phyloP scores from a whole-genome alignment of 2,888 invertebrate species.

The Colostygia pectinataria region DNA sequence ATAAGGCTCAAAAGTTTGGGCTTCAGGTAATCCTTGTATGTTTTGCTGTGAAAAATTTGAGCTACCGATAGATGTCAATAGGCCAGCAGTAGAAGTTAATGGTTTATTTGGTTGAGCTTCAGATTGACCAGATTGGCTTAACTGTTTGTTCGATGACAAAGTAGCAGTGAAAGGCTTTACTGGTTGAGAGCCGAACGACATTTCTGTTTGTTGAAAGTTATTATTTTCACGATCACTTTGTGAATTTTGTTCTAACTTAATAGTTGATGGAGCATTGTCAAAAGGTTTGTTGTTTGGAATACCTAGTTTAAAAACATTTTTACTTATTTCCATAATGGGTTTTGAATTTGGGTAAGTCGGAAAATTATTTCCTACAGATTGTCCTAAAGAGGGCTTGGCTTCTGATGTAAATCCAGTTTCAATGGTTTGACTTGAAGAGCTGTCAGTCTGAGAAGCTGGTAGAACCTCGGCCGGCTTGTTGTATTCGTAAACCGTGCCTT shows the following conservation, averaged over 20 bases:
- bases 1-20: constrained; percentile 15
- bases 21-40: constrained; percentile 12
- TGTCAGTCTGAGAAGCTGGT: constrained; percentile 35
- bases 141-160: constrained; percentile 18
- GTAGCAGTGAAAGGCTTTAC: constrained; percentile 12
- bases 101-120: constrained; percentile 25
- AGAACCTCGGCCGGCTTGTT: constrained; percentile 55
- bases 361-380: constrained; percentile 8
- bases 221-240: background rate
- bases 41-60: constrained; percentile 9
- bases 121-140: constrained; percentile 22
- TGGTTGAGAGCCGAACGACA: constrained; percentile 27
- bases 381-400: constrained; percentile 9
- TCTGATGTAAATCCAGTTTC: constrained; percentile 13
- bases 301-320: background rate
- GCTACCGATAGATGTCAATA: constrained; percentile 3
- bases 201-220: background rate
- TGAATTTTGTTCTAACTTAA: constrained; percentile 2
- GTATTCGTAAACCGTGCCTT: constrained; percentile 59
- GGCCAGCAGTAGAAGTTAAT: constrained; percentile 23
- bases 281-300: constrained; percentile 7
- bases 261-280: background rate
- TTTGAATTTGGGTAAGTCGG: constrained; percentile 5
- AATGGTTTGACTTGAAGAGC: constrained; percentile 28
- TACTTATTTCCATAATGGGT: background rate